Evolutionary conservation across 2,113 vertebrate genomes (phyloP).

Genomic region (Cettia cetti): DNA sequence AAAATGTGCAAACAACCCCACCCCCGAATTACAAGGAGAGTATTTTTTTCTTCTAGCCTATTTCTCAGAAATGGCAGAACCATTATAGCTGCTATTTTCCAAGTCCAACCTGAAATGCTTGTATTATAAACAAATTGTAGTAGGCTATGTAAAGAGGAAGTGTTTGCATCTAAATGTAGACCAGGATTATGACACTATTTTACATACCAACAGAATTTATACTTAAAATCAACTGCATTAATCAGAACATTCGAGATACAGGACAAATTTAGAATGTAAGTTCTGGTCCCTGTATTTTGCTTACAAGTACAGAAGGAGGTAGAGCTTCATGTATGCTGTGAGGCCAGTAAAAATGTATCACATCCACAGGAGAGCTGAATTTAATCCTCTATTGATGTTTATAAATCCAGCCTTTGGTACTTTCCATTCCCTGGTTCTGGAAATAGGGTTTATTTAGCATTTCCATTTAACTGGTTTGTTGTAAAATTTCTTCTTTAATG

Average conservation of each 20-base stretch:
- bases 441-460: background rate
- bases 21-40: background rate
- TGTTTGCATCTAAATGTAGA: background rate
- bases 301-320: background rate
- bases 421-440: background rate
- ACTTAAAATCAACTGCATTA: background rate
- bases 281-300: background rate
- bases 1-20: background rate
- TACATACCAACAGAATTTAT: background rate
- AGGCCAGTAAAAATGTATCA: background rate
- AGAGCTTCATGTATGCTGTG: background rate
- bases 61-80: background rate
- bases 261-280: background rate
- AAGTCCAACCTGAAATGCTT: background rate
- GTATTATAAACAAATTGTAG: background rate
- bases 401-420: background rate
- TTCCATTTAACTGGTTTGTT: background rate
- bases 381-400: background rate
- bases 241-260: background rate
- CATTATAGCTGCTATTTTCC: background rate
- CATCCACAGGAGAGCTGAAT: background rate
- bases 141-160: background rate
- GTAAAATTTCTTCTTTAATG: background rate
- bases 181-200: background rate
- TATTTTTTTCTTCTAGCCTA: background rate